A percentile compares a stretch with the other conserved stretches of the same genome.
phyloP scores from a whole-genome alignment of 1,140 invertebrate species.

The Thaumatotibia leucotreta region DNA sequence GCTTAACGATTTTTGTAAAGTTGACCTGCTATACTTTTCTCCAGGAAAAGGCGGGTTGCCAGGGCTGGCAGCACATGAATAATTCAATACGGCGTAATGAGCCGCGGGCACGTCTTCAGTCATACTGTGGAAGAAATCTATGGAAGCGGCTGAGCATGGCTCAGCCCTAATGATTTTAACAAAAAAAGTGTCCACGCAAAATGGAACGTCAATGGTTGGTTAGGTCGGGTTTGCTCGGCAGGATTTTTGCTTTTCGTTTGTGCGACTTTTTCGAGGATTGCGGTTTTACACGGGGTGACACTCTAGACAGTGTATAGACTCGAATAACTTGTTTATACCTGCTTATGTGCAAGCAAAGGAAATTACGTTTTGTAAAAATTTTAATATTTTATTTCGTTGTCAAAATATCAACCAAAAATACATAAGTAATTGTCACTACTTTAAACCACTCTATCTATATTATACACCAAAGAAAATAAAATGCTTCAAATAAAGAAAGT shows the following conservation, averaged over 20 bases:
- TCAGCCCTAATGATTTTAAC: conserved; percentile 27
- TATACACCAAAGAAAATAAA: too few species aligned
- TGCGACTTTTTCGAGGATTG: neutral
- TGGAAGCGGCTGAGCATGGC: conserved; percentile 11
- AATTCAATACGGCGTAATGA: conserved; percentile 48
- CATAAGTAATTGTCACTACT: too few species aligned
- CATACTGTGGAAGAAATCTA: conserved; percentile 22
- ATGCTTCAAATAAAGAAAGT: too few species aligned
- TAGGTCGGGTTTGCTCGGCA: neutral
- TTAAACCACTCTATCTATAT: too few species aligned
- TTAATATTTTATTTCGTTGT: too few species aligned
- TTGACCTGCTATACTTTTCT: conserved; percentile 4
- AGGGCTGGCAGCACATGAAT: conserved; percentile 34
- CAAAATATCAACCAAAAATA: too few species aligned
- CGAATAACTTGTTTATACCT: too few species aligned
- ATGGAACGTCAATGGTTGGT: conserved; percentile 6
- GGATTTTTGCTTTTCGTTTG: neutral
- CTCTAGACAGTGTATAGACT: too few species aligned
- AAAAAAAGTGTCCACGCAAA: conserved; percentile 18
- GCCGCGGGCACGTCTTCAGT: conserved; percentile 33
- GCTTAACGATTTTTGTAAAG: neutral
- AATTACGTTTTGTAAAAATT: too few species aligned
- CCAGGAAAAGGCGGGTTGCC: neutral
- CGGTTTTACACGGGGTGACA: too few species aligned
- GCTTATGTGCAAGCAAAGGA: too few species aligned